Base-by-base conservation (phyloP, 2,797 vertebrate genomes). In the Pelochelys cantorii region DNA sequence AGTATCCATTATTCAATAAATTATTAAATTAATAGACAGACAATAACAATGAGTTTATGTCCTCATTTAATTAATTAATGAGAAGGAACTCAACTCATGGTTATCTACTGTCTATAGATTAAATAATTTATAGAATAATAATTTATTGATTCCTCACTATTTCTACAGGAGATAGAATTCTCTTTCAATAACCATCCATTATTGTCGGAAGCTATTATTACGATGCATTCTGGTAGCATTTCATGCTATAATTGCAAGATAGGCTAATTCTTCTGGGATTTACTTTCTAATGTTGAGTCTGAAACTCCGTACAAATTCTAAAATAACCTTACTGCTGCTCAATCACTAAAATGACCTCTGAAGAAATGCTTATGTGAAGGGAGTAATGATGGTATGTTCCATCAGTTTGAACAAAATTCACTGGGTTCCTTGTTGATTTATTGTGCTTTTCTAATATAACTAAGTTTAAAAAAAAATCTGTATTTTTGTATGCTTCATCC, bases 91-190 rank as follows among this genome's bases (percentile, higher is more conserved):
- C 82, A 97, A 78, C 82, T 91, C 85, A 92, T 93, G 93, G 90
- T 90, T 92, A 89, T 94, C 84, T 93, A 95, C 84, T 96, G 86
- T 74, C 96, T 96, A 97, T 96, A 95, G 83, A 95, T 97, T 97
- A 95, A 97, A 96, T 96, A 97, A 97, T 97, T 97, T 95, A 96
- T 94, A 86, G 83, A 97, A 94, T 95, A 95, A 91, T 96, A 96
- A 97, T 97, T 96, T 96, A 97, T 96, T 86, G 96, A 97, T 97
- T 95, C 79, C 53, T 53, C 62, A 57, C 88, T 88, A 92, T 91
- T 97, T 95, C 93, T 96, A 57, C 92, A 95, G 84, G 93, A 96
- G 91, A 95, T 95, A 93, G 94, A 94, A 95, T 95, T 95, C 85
- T 92, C 75, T 96, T 95, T 95, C 90, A 94, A 90, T 96, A 85